Conservation (phyloP, 2,113 vertebrate genomes). For the Patagioenas fasciata region DNA sequence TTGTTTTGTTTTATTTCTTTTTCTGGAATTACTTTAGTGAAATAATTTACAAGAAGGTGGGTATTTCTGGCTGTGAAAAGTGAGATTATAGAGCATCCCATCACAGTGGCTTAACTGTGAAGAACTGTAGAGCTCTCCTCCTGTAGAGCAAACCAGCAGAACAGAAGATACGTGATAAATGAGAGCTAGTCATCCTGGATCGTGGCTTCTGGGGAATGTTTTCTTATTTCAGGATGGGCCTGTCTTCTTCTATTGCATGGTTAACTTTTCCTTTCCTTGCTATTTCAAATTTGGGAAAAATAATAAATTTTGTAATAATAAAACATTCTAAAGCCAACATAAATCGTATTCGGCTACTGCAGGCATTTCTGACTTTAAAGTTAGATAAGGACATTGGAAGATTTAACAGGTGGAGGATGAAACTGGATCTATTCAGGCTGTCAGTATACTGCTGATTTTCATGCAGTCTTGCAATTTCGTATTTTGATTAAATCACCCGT, state of each 20-base stretch:
- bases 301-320: neutral
- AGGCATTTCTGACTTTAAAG: neutral
- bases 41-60: neutral
- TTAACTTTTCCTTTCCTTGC: neutral
- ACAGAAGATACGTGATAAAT: neutral
- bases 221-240: neutral
- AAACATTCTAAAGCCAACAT: neutral
- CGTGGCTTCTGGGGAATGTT: neutral
- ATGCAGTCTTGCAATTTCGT: neutral
- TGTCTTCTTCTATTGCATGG: neutral
- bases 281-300: neutral
- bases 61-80: neutral
- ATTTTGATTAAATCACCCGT: neutral
- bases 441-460: neutral
- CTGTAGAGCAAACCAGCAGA: neutral
- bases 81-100: neutral
- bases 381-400: neutral
- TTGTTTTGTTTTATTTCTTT: neutral
- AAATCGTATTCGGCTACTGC: accelerated
- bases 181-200: neutral
- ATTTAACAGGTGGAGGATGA: neutral
- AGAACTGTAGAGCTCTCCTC: neutral
- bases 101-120: neutral
- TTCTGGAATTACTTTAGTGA: neutral
- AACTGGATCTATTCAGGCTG: neutral